These are phyloP conservation scores for Scaptomyza montana DNA, from an alignment of 1,140 invertebrate genomes.

Conservation along the genomic window DNA sequence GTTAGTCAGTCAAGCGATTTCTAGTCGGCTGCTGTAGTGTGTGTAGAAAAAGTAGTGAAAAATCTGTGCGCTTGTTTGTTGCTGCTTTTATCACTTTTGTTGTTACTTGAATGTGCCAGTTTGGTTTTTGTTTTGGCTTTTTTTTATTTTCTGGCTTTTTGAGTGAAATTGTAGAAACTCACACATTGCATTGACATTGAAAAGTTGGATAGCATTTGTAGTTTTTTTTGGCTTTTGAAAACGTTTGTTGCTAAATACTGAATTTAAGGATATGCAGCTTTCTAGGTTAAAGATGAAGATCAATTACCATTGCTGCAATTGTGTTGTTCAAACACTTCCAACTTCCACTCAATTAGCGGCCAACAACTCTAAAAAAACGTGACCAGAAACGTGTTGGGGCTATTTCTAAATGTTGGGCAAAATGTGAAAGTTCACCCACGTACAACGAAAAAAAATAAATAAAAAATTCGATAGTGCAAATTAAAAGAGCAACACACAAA, in stretches of 20 bases:
- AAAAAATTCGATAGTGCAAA: conserved; percentile 59
- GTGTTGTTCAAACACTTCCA: not conserved
- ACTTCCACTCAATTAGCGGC: conserved; percentile 44
- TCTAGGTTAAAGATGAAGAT: too few species aligned
- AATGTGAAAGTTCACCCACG: conserved; percentile 82
- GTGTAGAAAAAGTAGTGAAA: conserved; percentile 67
- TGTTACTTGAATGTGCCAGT: conserved; percentile 45
- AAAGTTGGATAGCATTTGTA: conserved; percentile 67
- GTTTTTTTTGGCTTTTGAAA: not conserved
- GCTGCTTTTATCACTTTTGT: conserved; percentile 63
- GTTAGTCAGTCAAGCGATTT: conserved; percentile 53
- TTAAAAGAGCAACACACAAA: conserved; percentile 44
- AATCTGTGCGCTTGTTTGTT: conserved; percentile 20
- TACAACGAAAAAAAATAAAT: conserved; percentile 73
- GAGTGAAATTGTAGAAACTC: conserved; percentile 73
- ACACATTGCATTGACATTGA: conserved; percentile 70
- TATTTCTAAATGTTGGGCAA: conserved; percentile 40
- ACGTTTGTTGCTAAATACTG: not conserved
- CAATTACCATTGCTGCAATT: too few species aligned
- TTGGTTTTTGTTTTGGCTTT: conserved; percentile 5
- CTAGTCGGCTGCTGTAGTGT: conserved; percentile 40
- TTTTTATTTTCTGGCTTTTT: not conserved
- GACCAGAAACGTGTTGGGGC: conserved; percentile 68
- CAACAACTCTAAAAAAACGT: conserved; percentile 48
- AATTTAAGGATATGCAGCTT: too few species aligned